Evolutionary conservation across 1,140 invertebrate species (phyloP), one percentile per base, ranked within the genome.

Genomic region (Diprion similis): DNA sequence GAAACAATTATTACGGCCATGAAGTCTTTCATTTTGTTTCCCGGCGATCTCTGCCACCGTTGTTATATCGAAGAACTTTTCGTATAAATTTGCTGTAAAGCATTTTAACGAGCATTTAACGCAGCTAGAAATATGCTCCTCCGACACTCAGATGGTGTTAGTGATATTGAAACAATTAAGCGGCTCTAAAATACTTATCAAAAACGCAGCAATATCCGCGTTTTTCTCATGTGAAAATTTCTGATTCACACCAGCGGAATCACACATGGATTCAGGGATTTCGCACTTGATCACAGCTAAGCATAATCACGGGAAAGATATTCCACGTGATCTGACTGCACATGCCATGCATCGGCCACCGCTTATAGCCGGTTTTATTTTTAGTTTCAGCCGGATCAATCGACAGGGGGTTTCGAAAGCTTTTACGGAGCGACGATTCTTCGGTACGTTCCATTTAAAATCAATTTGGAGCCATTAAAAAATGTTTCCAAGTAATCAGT

Each of bases 81-180:
- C 48, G 78, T 72, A 83, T 83, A 83, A 83, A 80, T 83, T 83
- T 68, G 75, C 73, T 75, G 77, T 82, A 79, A 80, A 76, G 77
- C 76, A 76, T 76, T 79, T 81, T 82, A 82, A 83, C 75, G 80
- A 79, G 74, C 74, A 68, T 51, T 71, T 78, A 78, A 82, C 77
- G 75, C 24, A 37, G 73, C 13, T 48, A 18, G 70, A 18, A 37
- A 59, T 46, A 64, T 17, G 45, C 66, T 46, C 18, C 69, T 66
- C 19, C 46, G 66, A 68, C 45, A 37, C 66, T 64, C 8, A 4
- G 17, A 15, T 64, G 13, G 59, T 64, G 59, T 15, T 64, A 7
- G 13, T 64, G 59, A 64, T 64, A 64, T 15, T 64, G 2, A 64
- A 64, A 68, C 66, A 15, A 17, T 15, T 11, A 68, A 19, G 66